Conservation (phyloP, 2,888 invertebrate species). For the Plutella xylostella region DNA sequence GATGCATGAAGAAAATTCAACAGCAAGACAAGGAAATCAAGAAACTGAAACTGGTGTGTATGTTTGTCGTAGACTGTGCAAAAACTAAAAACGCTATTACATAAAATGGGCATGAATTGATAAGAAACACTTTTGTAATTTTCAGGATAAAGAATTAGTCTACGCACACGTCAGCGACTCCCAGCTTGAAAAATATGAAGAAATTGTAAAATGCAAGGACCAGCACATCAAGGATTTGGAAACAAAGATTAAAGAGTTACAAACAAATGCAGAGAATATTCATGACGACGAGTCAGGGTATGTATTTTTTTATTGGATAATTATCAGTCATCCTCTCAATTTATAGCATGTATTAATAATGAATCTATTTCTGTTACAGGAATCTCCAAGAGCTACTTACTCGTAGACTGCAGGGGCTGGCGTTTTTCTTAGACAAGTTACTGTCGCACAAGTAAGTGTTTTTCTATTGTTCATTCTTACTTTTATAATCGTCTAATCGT, state of each 20-base stretch:
- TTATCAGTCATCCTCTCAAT: neutral
- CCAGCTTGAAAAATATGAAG: slow-evolving; percentile 56
- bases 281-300: slow-evolving; percentile 44
- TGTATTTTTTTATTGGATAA: slow-evolving; percentile 2
- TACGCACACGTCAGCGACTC: slow-evolving; percentile 55
- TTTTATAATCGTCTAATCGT: neutral
- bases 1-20: slow-evolving; percentile 66
- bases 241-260: slow-evolving; percentile 47
- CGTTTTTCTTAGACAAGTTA: slow-evolving; percentile 74
- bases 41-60: slow-evolving; percentile 49
- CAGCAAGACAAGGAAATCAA: slow-evolving; percentile 64
- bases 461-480: neutral
- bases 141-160: slow-evolving; percentile 49
- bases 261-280: slow-evolving; percentile 40
- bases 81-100: no score
- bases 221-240: slow-evolving; percentile 65
- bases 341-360: neutral
- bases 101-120: no score
- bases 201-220: slow-evolving; percentile 65
- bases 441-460: slow-evolving; percentile 71
- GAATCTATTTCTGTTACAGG: slow-evolving; percentile 27
- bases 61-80: no score
- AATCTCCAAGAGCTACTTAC: slow-evolving; percentile 66
- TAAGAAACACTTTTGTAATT: no score
- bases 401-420: slow-evolving; percentile 73